Conservation (phyloP, 2,797 vertebrate species). For the Semotilus atromaculatus region DNA sequence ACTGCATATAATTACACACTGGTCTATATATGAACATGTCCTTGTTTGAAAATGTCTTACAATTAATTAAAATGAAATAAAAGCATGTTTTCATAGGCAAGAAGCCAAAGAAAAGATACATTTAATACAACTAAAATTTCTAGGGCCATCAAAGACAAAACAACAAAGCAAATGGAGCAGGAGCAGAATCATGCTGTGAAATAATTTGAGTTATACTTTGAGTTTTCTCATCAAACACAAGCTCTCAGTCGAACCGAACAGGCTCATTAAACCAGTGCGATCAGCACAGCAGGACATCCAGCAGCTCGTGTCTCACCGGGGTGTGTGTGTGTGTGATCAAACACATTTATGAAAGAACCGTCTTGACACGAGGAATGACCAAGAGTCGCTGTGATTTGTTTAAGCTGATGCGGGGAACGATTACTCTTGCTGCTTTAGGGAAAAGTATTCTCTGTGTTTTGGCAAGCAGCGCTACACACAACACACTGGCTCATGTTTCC, state of each 20-base stretch:
- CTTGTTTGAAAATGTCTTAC: neutral
- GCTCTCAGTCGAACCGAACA: slow-evolving; percentile 26
- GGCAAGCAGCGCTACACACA: neutral
- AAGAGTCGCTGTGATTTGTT: neutral
- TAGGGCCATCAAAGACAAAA: neutral
- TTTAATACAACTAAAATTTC: neutral
- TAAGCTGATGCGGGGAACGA: neutral
- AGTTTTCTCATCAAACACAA: slow-evolving; percentile 27
- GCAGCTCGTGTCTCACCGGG: neutral
- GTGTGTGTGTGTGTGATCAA: neutral
- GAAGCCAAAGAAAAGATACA: neutral
- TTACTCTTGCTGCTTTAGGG: neutral
- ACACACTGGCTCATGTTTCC: slow-evolving; percentile 19
- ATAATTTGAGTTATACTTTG: slow-evolving; percentile 49
- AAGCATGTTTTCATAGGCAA: neutral
- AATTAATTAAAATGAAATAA: neutral
- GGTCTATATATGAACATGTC: neutral
- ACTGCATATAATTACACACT: neutral
- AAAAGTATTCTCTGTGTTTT: neutral
- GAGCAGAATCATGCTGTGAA: slow-evolving; percentile 58
- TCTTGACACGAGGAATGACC: neutral
- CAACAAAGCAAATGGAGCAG: slow-evolving; percentile 14
- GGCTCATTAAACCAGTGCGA: slow-evolving; percentile 55
- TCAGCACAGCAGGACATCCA: slow-evolving; percentile 49
- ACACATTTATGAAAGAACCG: neutral